A percentile compares a stretch with the other conserved stretches of the same genome.
phyloP scores from a whole-genome alignment of 2,113 vertebrate species.

The Aegotheles bennettii region DNA sequence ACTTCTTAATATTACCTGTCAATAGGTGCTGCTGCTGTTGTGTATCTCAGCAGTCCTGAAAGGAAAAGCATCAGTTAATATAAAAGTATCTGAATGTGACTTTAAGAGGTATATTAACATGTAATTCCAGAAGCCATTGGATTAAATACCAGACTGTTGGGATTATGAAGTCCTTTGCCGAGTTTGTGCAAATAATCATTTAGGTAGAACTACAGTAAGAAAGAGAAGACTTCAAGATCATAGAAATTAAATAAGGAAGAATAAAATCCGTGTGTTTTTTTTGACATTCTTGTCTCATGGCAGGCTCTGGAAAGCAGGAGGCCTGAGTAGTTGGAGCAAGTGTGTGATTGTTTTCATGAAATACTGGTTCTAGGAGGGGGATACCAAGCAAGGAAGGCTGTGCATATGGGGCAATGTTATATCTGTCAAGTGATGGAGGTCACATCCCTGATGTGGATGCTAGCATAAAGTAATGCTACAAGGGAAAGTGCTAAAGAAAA shows the following conservation, averaged over 20 bases:
- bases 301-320: not conserved
- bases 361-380: not conserved
- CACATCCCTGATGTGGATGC: not conserved
- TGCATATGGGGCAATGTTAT: fast-evolving
- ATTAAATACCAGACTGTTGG: not conserved
- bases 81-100: not conserved
- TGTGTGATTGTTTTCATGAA: not conserved
- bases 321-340: not conserved
- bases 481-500: not conserved
- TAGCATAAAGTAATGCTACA: not conserved
- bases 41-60: not conserved
- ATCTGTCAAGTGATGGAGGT: not conserved
- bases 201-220: not conserved
- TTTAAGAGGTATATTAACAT: not conserved
- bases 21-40: not conserved
- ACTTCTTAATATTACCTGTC: not conserved
- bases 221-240: not conserved
- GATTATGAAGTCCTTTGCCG: not conserved
- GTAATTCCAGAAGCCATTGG: not conserved
- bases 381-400: not conserved
- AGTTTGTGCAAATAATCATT: not conserved
- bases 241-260: not conserved
- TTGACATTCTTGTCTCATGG: not conserved
- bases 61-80: not conserved
- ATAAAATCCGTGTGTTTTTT: not conserved